Evolutionary conservation across 2,888 invertebrate species (phyloP).

Genomic region (Eilema griseolum): DNA sequence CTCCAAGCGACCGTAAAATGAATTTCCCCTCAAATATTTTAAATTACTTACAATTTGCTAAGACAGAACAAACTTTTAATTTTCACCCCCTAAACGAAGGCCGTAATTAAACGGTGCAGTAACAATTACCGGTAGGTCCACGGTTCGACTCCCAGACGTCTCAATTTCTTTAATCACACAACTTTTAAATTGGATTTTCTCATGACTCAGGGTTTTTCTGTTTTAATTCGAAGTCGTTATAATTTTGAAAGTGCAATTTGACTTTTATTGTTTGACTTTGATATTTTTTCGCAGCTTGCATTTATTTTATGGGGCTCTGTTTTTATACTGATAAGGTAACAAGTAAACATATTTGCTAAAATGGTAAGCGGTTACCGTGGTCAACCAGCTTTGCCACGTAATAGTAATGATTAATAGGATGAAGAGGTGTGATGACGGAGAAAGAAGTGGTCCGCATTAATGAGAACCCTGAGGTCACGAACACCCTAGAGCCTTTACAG

Average conservation of each 20-base stretch:
- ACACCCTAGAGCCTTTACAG: no score
- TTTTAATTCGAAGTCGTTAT: slow-evolving; percentile 48
- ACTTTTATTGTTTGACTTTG: slow-evolving; percentile 13
- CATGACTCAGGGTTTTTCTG: slow-evolving; percentile 47
- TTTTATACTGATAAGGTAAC: not conserved
- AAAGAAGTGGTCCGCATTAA: no score
- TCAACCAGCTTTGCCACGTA: not conserved
- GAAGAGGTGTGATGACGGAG: not conserved
- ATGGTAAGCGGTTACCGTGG: not conserved
- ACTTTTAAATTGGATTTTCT: slow-evolving; percentile 59
- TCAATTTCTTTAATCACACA: slow-evolving; percentile 54
- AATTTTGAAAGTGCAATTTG: slow-evolving; percentile 39
- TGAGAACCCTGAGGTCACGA: no score
- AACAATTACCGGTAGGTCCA: slow-evolving; percentile 52
- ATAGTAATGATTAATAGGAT: not conserved
- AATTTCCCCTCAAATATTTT: slow-evolving; percentile 38
- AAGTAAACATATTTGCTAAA: not conserved
- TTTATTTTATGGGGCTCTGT: not conserved
- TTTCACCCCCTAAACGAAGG: slow-evolving; percentile 59
- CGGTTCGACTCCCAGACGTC: slow-evolving; percentile 57
- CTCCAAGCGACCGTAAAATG: slow-evolving; percentile 27
- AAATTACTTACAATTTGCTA: slow-evolving; percentile 56
- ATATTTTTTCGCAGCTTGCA: not conserved
- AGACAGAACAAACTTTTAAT: slow-evolving; percentile 56
- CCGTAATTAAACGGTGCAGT: slow-evolving; percentile 54